Conservation (phyloP, 2,113 vertebrate genomes). For the Platichthys stellatus region DNA sequence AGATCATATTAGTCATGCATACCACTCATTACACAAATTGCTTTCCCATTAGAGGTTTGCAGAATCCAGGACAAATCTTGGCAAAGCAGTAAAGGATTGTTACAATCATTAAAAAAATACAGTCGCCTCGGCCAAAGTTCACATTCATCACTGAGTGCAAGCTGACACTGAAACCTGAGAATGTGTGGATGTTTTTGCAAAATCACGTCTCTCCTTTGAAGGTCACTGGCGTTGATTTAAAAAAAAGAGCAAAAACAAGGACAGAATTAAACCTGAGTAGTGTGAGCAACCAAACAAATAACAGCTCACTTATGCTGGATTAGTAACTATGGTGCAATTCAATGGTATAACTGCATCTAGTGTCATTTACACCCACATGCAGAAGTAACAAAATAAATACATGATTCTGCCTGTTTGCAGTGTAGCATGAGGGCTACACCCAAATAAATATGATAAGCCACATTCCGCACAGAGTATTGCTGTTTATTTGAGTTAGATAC, state of each 20-base stretch:
- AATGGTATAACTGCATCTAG: neutral
- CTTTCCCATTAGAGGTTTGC: no score
- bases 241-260: neutral
- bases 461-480: conserved; percentile 29
- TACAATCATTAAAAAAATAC: neutral
- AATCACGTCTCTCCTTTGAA: neutral
- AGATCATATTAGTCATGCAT: neutral
- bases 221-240: neutral
- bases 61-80: conserved; percentile 13
- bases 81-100: conserved; percentile 6
- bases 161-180: conserved; percentile 10
- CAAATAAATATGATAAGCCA: neutral
- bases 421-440: neutral
- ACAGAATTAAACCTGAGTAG: no score
- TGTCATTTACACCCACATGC: no score
- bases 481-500: neutral
- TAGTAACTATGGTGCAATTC: neutral
- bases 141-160: conserved; percentile 25
- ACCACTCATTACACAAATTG: no score
- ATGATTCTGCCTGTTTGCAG: neutral
- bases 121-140: neutral
- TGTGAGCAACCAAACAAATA: no score
- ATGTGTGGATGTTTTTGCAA: neutral
- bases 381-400: no score
- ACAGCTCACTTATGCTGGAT: neutral